Conservation (phyloP, 2,113 vertebrate genomes). For the Murina feae region DNA sequence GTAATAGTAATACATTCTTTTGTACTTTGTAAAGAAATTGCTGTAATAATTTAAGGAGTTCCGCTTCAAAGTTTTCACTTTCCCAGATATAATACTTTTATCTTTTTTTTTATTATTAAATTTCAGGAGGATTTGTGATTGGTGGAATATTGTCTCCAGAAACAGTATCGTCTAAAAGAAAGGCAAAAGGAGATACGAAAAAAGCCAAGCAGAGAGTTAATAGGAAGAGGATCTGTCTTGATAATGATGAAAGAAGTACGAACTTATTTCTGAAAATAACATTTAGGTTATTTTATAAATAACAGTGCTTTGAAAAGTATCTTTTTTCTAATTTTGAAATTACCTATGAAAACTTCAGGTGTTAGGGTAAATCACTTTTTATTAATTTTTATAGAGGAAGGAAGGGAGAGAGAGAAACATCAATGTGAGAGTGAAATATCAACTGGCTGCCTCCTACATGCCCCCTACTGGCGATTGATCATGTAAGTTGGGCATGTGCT, state of each 20-base stretch:
- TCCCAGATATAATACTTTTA: neutral
- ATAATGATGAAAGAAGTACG: slow-evolving; percentile 69
- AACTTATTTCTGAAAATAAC: slow-evolving; percentile 33
- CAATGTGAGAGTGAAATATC: too few relatives aligned
- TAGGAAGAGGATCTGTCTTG: neutral
- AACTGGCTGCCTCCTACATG: too few relatives aligned
- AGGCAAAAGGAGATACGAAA: slow-evolving; percentile 28
- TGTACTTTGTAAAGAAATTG: neutral
- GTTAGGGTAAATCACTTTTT: neutral
- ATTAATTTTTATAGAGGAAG: too few relatives aligned
- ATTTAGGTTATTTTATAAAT: slow-evolving; percentile 47
- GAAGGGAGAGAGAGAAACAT: too few relatives aligned
- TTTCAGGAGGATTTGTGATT: slow-evolving; percentile 77
- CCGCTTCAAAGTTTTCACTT: slow-evolving; percentile 23
- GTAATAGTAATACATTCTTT: neutral
- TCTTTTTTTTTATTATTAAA: neutral
- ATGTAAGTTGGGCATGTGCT: too few relatives aligned
- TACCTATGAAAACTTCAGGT: slow-evolving; percentile 19
- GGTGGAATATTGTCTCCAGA: slow-evolving; percentile 74
- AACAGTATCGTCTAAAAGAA: neutral
- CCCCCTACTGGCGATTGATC: too few relatives aligned
- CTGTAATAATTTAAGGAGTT: slow-evolving; percentile 13
- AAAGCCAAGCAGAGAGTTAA: slow-evolving; percentile 37
- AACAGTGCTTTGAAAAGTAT: slow-evolving; percentile 33
- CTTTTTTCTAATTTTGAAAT: slow-evolving; percentile 30